phyloP scores from a whole-genome alignment of 2,888 invertebrate genomes.

The Agriotes lineatus region DNA sequence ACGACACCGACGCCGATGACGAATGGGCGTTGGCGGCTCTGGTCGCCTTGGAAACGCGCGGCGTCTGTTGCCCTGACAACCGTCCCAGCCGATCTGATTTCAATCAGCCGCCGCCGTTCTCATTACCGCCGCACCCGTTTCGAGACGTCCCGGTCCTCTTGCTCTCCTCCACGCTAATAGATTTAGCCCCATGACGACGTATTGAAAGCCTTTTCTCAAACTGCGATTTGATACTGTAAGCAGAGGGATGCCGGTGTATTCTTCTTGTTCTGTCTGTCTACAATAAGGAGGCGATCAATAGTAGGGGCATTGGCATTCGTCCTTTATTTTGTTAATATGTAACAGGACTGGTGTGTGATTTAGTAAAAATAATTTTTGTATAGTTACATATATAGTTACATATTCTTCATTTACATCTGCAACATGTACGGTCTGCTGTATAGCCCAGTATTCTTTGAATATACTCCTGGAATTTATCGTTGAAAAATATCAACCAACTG shows the following conservation, averaged over 20 bases:
- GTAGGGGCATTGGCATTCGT: not conserved
- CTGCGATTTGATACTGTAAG: constrained; percentile 29
- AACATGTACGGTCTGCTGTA: no score
- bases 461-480: no score
- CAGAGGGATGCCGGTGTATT: not conserved
- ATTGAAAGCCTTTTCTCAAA: constrained; percentile 24
- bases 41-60: constrained; percentile 60
- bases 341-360: no score
- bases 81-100: constrained; percentile 58
- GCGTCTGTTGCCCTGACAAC: constrained; percentile 57
- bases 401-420: no score
- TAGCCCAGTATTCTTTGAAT: no score
- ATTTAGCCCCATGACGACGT: constrained; percentile 36
- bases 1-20: constrained; percentile 59
- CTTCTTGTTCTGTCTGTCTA: not conserved
- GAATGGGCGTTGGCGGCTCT: constrained; percentile 61
- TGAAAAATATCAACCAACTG: no score
- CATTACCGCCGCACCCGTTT: constrained; percentile 55
- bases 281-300: constrained; percentile 7
- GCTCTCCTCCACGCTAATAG: constrained; percentile 28
- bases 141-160: constrained; percentile 31
- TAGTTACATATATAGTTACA: no score
- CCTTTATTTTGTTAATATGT: not conserved
- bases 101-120: constrained; percentile 63
- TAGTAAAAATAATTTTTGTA: no score